phyloP scores from a whole-genome alignment of 2,113 vertebrate species.

The Hydropotes inermis region DNA sequence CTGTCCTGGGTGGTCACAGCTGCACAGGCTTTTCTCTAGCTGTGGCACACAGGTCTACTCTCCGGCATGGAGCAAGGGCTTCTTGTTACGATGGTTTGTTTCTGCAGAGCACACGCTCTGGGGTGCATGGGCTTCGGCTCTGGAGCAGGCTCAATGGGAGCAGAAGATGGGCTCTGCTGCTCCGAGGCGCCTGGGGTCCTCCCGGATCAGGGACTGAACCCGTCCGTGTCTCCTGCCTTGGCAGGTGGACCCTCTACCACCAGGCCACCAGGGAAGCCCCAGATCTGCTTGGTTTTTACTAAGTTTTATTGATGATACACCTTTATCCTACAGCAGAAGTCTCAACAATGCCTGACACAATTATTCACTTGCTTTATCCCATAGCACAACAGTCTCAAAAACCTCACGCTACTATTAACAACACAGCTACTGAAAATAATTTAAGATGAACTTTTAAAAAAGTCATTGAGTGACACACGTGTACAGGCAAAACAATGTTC shows the following conservation, averaged over 20 bases:
- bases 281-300: neutral
- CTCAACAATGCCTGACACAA: fast-evolving
- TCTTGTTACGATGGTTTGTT: fast-evolving
- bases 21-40: neutral
- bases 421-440: neutral
- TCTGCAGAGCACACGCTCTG: neutral
- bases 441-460: neutral
- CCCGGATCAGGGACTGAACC: neutral
- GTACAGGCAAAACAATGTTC: neutral
- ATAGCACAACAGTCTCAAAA: neutral
- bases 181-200: neutral
- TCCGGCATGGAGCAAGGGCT: neutral
- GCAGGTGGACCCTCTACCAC: neutral
- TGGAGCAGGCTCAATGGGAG: neutral
- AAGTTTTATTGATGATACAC: fast-evolving
- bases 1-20: neutral
- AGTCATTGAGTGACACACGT: neutral
- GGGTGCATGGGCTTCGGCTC: neutral
- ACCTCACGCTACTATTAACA: fast-evolving
- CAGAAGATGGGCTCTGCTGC: fast-evolving
- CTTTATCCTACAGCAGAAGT: too few species aligned
- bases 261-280: neutral
- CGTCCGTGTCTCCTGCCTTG: fast-evolving
- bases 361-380: neutral
- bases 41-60: neutral